Evolutionary conservation across 2,113 vertebrate species (phyloP).

Genomic region (Empidonax traillii): DNA sequence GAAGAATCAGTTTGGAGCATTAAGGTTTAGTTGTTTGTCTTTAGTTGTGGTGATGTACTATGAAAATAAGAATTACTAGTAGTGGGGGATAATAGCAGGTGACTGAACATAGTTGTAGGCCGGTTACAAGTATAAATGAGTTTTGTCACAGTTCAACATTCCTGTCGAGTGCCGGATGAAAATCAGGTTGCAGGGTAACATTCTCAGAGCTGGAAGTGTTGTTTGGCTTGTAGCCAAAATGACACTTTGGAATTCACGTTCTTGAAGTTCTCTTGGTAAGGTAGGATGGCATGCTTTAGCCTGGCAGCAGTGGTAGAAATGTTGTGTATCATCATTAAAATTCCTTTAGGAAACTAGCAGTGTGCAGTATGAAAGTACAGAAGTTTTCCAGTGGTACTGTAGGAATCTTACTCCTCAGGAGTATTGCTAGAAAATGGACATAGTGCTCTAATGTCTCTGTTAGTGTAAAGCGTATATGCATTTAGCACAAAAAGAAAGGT

Average conservation of each 20-base stretch:
- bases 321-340: not conserved
- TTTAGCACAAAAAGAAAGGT: not conserved
- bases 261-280: not conserved
- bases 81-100: not conserved
- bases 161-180: not conserved
- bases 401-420: not conserved
- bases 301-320: not conserved
- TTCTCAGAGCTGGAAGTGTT: not conserved
- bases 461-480: not conserved
- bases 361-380: not conserved
- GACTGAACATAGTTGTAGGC: not conserved
- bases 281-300: not conserved
- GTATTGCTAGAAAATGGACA: not conserved
- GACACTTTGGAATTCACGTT: not conserved
- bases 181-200: not conserved
- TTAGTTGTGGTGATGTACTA: not conserved
- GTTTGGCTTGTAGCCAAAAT: not conserved
- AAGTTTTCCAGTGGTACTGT: not conserved
- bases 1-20: not conserved
- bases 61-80: not conserved
- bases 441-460: not conserved
- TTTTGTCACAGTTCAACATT: not conserved
- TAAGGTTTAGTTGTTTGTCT: not conserved
- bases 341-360: not conserved
- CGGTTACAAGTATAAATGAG: not conserved